Evolutionary conservation across 1,140 invertebrate genomes (phyloP), one percentile per base, ranked within the genome.

Genomic region (Calliphora vicina): DNA sequence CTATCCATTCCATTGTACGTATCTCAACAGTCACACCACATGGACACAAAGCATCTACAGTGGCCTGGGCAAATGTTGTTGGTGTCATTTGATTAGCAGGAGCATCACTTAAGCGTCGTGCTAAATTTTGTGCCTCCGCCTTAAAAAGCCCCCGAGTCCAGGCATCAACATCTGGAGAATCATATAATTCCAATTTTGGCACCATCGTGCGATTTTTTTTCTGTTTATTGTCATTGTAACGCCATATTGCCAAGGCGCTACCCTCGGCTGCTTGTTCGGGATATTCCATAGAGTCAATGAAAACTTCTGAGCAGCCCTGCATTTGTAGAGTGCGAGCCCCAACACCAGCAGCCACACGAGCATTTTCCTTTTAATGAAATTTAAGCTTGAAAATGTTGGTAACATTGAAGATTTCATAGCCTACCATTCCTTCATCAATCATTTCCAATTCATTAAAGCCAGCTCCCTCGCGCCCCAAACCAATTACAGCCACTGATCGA

Each of bases 1-100:
- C 88, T 10, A 89, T 89, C 88, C 88, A 89, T 35, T 89, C 88
- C 88, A 89, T 93, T 83, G 96, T 94, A n/a, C 94, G 93, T 57
- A 95, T 91, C 83, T 93, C 90, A n/a, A 96, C 94, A 2, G 93
- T 91, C 1, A 96, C 92, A 8, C 91, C 91, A 74, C 91, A 92
- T 0, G 92, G 92, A 50, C 91, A 92, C 61, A 92, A 82, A 2
- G 91, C 90, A 84, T 93, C 92, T 13, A 92, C 91, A 8, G 92
- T 90, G 1, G 89, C 86, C 81, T 97, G 91, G 13, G 95, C 93
- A 91, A 98, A 98, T 80, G 94, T 93, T 0, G 94, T 95, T 1
- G 97, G 97, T 2, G 97, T 98, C 92, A 98, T 94, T 82, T 94
- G 88, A 91, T 98, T 99, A 0, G 96, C 94, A 0, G 97, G 97